phyloP scores from a whole-genome alignment of 2,888 invertebrate species.

The Acholoe squamosa region DNA sequence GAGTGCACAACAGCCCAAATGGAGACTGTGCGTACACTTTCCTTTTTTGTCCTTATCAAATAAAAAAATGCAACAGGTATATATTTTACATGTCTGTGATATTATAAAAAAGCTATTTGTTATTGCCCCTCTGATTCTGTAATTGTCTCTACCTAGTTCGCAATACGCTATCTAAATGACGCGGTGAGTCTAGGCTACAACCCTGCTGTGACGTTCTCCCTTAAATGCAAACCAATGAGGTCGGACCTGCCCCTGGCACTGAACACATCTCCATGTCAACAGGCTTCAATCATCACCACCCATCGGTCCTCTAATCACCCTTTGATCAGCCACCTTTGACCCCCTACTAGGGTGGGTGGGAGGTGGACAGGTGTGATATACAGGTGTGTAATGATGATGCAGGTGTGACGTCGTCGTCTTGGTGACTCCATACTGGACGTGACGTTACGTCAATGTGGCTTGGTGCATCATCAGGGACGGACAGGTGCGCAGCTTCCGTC shows the following conservation, averaged over 20 bases:
- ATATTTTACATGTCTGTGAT: too few relatives aligned
- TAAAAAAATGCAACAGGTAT: too few relatives aligned
- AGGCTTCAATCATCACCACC: neutral
- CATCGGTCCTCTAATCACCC: neutral
- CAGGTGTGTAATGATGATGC: constrained; percentile 8
- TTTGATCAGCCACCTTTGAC: neutral
- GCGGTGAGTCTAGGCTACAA: too few relatives aligned
- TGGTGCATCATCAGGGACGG: neutral
- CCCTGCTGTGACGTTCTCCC: neutral
- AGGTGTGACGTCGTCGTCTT: constrained; percentile 7
- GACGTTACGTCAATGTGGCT: neutral
- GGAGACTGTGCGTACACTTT: too few relatives aligned
- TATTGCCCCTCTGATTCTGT: too few relatives aligned
- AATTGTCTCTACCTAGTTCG: too few relatives aligned
- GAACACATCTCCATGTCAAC: too few relatives aligned
- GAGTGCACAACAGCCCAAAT: too few relatives aligned
- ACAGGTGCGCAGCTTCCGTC: neutral
- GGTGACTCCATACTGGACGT: neutral
- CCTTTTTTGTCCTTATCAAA: too few relatives aligned
- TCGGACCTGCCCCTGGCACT: neutral
- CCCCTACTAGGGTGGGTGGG: neutral
- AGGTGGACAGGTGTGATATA: neutral
- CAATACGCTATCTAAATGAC: too few relatives aligned
- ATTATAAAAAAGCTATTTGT: too few relatives aligned
- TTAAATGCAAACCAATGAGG: neutral